These are phyloP conservation scores for Oxyteleia sp. DNA, from an alignment of 2,888 invertebrate species.

Conservation along the genomic window DNA sequence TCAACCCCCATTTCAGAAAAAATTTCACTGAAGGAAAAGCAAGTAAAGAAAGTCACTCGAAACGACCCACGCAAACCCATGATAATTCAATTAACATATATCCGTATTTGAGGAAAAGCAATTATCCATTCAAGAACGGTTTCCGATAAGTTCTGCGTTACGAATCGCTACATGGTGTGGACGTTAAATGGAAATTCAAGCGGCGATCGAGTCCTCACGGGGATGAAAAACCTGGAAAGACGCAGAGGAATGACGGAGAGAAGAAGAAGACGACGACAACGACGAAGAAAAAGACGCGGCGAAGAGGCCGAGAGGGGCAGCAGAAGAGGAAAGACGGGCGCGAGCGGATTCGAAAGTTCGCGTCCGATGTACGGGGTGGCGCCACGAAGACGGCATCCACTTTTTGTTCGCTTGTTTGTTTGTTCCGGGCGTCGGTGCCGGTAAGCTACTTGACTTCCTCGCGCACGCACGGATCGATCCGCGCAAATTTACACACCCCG, in stretches of 20 bases:
- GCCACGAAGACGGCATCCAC: constrained; percentile 83
- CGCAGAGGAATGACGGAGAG: constrained; percentile 59
- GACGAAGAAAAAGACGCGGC: constrained; percentile 10
- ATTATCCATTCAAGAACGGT: constrained; percentile 39
- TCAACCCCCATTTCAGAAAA: no score
- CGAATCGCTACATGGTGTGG: constrained; percentile 37
- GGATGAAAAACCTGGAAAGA: constrained; percentile 57
- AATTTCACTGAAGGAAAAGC: no score
- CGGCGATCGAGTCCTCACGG: constrained; percentile 37
- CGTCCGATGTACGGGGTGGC: constrained; percentile 78
- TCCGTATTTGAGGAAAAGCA: constrained; percentile 39
- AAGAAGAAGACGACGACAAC: constrained; percentile 27
- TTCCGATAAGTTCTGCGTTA: constrained; percentile 30
- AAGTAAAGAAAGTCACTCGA: no score
- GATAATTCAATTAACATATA: constrained; percentile 50
- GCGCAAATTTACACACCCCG: constrained; percentile 83
- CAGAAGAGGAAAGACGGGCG: constrained; percentile 11
- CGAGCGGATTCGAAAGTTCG: constrained; percentile 78
- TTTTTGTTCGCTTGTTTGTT: constrained; percentile 83
- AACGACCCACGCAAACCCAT: no score
- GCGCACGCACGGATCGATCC: constrained; percentile 81
- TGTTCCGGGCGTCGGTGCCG: constrained; percentile 81
- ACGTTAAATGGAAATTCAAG: constrained; percentile 56
- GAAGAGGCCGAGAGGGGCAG: constrained; percentile 18
- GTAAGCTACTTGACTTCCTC: constrained; percentile 77